Conservation (phyloP, 1,140 invertebrate species). For the Drosophila erecta region DNA sequence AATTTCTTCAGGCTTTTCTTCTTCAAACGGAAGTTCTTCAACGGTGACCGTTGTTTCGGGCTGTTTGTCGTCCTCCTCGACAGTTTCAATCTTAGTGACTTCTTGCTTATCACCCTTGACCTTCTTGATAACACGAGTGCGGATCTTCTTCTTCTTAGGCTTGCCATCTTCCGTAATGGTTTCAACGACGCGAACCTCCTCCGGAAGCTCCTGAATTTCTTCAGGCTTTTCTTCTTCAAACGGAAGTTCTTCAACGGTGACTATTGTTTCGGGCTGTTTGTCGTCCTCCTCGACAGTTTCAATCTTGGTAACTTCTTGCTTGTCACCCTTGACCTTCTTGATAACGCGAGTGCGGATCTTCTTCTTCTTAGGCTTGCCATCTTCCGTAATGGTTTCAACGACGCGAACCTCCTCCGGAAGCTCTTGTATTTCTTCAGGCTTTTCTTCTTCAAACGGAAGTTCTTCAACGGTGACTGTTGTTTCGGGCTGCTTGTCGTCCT, state of each 20-base stretch:
- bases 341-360: conserved; percentile 3
- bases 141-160: conserved; percentile 9
- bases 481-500: not conserved
- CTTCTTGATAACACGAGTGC: conserved; percentile 5
- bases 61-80: not conserved
- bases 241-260: not conserved
- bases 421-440: not conserved
- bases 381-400: not conserved
- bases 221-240: not conserved
- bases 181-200: conserved; percentile 1
- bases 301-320: conserved; percentile 3
- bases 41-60: not conserved
- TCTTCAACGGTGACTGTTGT: not conserved
- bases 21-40: conserved; percentile 1
- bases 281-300: conserved; percentile 3
- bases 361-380: conserved; percentile 12
- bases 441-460: not conserved
- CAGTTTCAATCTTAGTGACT: conserved; percentile 7
- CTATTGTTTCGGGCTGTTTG: not conserved
- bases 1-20: not conserved
- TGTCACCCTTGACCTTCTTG: conserved; percentile 7
- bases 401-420: conserved; percentile 1
- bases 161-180: not conserved
- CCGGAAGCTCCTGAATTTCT: conserved; percentile 3
- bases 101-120: conserved; percentile 8